phyloP scores from a whole-genome alignment of 2,113 vertebrate species.

The Syngnathoides biaculeatus region DNA sequence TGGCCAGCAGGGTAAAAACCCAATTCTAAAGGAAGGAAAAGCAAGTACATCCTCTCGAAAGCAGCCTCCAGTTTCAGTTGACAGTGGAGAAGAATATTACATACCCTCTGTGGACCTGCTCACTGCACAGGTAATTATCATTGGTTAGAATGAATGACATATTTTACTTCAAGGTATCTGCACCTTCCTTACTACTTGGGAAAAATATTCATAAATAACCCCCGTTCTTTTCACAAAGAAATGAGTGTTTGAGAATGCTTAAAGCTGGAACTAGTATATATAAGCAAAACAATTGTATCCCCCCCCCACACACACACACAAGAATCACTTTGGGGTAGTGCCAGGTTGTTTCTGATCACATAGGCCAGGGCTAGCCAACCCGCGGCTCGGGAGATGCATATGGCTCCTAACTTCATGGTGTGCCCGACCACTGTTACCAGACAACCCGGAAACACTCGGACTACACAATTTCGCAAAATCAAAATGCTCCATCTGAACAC shows the following conservation, averaged over 20 bases:
- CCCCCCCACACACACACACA: no score
- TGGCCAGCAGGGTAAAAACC: constrained; percentile 63
- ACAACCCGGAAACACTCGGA: no score
- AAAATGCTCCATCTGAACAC: no score
- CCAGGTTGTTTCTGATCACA: neutral
- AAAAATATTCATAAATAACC: neutral
- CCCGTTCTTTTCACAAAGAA: neutral
- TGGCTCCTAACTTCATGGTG: no score
- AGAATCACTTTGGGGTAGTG: neutral
- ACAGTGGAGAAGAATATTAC: constrained; percentile 80
- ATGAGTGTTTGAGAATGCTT: no score
- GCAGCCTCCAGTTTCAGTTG: constrained; percentile 57
- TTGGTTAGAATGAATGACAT: neutral
- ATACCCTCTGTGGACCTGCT: constrained; percentile 95
- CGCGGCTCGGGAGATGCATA: no score
- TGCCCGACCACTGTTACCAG: no score
- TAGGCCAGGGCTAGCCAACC: no score
- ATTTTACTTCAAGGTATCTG: neutral
- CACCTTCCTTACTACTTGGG: neutral
- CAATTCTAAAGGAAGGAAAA: constrained; percentile 56
- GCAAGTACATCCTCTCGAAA: constrained; percentile 38
- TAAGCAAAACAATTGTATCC: no score
- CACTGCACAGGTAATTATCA: constrained; percentile 84
- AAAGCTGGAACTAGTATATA: no score
- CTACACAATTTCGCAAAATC: no score